Evolutionary conservation across 2,797 vertebrate genomes (phyloP).

Genomic region (Chelonia mydas): DNA sequence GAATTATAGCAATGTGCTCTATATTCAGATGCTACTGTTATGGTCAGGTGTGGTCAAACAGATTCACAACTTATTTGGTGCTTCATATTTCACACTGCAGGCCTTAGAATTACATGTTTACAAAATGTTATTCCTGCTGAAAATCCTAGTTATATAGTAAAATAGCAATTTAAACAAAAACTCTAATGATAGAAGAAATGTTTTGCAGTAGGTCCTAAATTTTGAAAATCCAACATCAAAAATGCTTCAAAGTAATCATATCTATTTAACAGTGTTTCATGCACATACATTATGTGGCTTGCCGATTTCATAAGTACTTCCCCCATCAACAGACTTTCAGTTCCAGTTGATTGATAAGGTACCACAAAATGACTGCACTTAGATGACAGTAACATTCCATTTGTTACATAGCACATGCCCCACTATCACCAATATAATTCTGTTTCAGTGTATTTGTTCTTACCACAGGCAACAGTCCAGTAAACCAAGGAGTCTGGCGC

Average conservation of each 20-base stretch:
- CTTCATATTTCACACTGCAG: neutral
- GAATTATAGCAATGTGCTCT: neutral
- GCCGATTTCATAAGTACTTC: neutral
- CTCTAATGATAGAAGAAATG: neutral
- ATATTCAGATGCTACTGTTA: neutral
- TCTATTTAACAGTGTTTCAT: neutral
- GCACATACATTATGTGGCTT: neutral
- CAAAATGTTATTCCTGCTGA: neutral
- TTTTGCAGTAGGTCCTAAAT: neutral
- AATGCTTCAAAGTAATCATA: neutral
- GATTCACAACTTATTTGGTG: neutral
- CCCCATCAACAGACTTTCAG: neutral
- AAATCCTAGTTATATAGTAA: neutral
- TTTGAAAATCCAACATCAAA: neutral
- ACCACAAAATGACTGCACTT: neutral
- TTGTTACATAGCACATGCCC: neutral
- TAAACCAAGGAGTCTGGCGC: constrained; percentile 95
- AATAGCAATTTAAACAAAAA: neutral
- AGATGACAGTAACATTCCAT: neutral
- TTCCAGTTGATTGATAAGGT: constrained; percentile 18
- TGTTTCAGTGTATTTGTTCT: constrained; percentile 41
- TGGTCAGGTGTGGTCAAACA: neutral
- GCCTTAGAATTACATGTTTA: neutral
- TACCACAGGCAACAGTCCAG: constrained; percentile 97
- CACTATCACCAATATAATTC: neutral